Percentiles rank a stretch among this genome's conserved stretches.
Evolutionary conservation across 2,797 vertebrate species (phyloP).

Genomic region (Synanceia verrucosa): DNA sequence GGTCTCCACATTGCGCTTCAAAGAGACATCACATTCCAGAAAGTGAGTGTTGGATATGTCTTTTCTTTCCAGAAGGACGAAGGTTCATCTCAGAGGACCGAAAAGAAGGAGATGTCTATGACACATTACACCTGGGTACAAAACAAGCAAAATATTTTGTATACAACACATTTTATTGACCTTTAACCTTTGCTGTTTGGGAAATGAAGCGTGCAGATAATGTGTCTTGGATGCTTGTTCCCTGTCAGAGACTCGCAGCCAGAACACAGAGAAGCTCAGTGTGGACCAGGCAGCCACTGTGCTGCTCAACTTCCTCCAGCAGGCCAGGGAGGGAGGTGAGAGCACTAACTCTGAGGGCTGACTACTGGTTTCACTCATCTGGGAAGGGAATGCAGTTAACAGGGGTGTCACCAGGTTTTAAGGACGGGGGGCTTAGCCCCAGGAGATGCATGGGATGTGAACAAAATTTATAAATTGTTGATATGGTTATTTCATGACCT

Average conservation of each 20-base stretch:
- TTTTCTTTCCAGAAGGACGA: constrained; percentile 85
- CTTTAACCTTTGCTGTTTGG: not conserved
- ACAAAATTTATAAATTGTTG: too few species aligned
- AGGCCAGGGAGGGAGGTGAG: constrained; percentile 86
- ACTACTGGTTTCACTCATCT: too few species aligned
- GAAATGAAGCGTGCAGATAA: not conserved
- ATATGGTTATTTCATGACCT: too few species aligned
- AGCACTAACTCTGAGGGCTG: too few species aligned
- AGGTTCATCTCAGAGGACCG: constrained; percentile 90
- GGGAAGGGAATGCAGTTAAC: too few species aligned
- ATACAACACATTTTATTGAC: not conserved
- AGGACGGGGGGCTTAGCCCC: too few species aligned
- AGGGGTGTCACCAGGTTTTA: too few species aligned
- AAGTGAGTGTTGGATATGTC: not conserved
- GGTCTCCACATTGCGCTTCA: not conserved
- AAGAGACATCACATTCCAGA: not conserved
- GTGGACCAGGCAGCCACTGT: constrained; percentile 86
- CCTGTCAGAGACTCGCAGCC: constrained; percentile 87
- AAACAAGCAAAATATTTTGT: too few species aligned
- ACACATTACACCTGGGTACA: constrained; percentile 86
- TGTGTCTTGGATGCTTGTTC: constrained; percentile 7
- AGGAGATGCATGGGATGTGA: too few species aligned
- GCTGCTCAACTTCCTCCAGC: constrained; percentile 85
- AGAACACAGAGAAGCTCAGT: constrained; percentile 84
- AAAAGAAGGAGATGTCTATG: constrained; percentile 87